These are phyloP conservation scores for Nasonia giraulti DNA, from an alignment of 1,140 invertebrate genomes.

Conservation along the genomic window DNA sequence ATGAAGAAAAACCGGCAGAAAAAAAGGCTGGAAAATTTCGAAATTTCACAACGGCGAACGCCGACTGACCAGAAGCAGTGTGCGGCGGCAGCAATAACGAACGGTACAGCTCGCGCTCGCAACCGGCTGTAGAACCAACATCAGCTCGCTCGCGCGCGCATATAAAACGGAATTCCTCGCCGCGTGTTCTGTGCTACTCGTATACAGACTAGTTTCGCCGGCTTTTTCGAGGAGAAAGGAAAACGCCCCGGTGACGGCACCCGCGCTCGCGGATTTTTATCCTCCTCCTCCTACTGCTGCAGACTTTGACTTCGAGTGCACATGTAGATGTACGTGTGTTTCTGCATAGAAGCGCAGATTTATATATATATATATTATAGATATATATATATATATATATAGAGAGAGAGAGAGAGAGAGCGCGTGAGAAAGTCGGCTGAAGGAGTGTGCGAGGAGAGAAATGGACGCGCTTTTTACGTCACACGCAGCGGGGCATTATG, in stretches of 20 bases:
- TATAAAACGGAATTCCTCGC: conserved; percentile 26
- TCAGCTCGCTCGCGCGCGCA: conserved; percentile 3
- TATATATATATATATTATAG: too few species aligned
- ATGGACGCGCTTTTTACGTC: conserved; percentile 7
- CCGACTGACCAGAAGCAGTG: background rate
- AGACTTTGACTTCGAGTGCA: background rate
- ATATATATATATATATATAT: too few species aligned
- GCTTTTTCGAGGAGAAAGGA: conserved; percentile 20
- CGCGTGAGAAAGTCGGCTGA: background rate
- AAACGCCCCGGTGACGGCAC: background rate
- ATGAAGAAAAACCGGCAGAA: conserved; percentile 1
- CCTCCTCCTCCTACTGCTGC: background rate
- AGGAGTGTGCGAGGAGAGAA: background rate
- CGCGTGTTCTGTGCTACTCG: background rate
- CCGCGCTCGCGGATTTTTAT: background rate
- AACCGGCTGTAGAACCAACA: conserved; percentile 16
- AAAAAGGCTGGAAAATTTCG: conserved; percentile 20
- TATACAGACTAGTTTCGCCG: background rate
- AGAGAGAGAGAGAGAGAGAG: background rate
- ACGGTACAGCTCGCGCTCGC: conserved; percentile 8
- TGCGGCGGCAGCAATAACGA: background rate
- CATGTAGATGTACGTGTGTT: background rate
- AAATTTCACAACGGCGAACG: conserved; percentile 22
- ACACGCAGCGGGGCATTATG: background rate
- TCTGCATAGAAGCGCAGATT: background rate